Base-by-base conservation (phyloP, 2,888 invertebrate species). In the Coelinius sp. region DNA sequence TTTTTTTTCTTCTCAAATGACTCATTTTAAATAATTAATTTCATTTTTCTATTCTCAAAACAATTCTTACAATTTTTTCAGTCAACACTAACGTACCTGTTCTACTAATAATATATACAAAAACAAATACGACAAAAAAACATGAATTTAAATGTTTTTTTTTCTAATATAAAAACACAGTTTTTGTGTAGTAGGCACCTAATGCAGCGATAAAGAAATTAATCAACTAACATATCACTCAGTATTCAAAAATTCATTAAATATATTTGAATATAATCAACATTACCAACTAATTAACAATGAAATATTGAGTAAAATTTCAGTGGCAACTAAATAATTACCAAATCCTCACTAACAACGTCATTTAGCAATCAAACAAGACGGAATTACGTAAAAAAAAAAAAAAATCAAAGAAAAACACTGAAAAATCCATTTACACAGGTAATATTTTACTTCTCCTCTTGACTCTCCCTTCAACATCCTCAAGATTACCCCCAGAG, bases 391-490 rank as follows among this genome's bases (percentile, higher is more conserved):
- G 14, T 20, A 5, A 49, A 20, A 31, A 31, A 8, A 6, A 31
- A 8, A 31, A 31, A 31, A n/a, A n/a, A n/a, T n/a, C n/a, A n/a
- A n/a, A 53, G 22, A 63, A 46, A 56, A 25, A 17, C 44, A 46
- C 10, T 10, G 6, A 24, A 56, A 44, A 62, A 64, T 71, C 22
- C 53, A 74, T 77, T 78, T 77, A 83, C 53, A 80, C 81, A 1
- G 79, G 78, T 31, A 81, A 77, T 70, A 81, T 79, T 73, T 82
- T 82, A 59, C 74, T 79, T 68, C 78, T 75, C 70, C 78, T 75
- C 70, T 83, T 79, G 12, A 79, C 71, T 70, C 76, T 78, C 38
- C 75, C 75, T 17, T 81, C 81, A 4, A 59, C 66, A 17, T 79
- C 78, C 20, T 80, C 80, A 2, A 69, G 27, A 27, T 63, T 71